These are phyloP conservation scores for Drosophila stalkeri DNA, from an alignment of 2,888 invertebrate genomes.

Conservation along the genomic window DNA sequence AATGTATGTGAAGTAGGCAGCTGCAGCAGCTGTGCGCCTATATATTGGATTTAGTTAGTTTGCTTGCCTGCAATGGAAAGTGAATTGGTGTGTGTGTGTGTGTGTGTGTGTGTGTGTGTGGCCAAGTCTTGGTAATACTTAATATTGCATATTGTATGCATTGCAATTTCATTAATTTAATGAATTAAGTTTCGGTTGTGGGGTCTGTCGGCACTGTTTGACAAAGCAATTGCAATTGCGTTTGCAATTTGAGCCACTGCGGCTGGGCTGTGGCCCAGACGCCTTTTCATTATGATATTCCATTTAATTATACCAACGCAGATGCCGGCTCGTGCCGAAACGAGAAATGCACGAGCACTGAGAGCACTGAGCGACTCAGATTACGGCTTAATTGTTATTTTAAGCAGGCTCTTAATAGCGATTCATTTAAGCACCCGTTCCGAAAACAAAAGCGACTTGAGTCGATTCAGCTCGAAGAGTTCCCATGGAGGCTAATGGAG, in stretches of 20 bases:
- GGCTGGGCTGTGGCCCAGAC: slow-evolving; percentile 18
- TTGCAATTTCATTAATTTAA: slow-evolving; percentile 73
- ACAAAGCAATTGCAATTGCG: slow-evolving; percentile 16
- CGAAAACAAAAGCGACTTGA: not conserved
- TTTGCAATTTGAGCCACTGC: slow-evolving; percentile 12
- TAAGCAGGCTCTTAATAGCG: slow-evolving; percentile 5
- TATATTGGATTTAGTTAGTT: slow-evolving; percentile 11
- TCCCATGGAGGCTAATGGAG: not conserved
- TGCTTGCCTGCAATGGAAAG: not conserved
- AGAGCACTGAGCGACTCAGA: slow-evolving; percentile 19
- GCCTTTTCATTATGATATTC: slow-evolving; percentile 48
- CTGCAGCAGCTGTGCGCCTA: not conserved
- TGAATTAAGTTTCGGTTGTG: slow-evolving; percentile 58
- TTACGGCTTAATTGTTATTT: slow-evolving; percentile 51
- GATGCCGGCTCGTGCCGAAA: slow-evolving; percentile 5
- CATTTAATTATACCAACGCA: slow-evolving; percentile 60
- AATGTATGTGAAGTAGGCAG: not conserved
- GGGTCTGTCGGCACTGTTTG: slow-evolving; percentile 24
- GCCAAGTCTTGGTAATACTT: slow-evolving; percentile 1
- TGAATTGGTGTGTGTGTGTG: no score
- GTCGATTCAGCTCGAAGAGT: not conserved
- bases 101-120: no score
- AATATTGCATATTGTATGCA: slow-evolving; percentile 16
- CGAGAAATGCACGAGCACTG: slow-evolving; percentile 21
- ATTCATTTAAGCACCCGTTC: slow-evolving; percentile 1